Evolutionary conservation across 2,797 vertebrate species (phyloP).

Genomic region (Mycteria americana): DNA sequence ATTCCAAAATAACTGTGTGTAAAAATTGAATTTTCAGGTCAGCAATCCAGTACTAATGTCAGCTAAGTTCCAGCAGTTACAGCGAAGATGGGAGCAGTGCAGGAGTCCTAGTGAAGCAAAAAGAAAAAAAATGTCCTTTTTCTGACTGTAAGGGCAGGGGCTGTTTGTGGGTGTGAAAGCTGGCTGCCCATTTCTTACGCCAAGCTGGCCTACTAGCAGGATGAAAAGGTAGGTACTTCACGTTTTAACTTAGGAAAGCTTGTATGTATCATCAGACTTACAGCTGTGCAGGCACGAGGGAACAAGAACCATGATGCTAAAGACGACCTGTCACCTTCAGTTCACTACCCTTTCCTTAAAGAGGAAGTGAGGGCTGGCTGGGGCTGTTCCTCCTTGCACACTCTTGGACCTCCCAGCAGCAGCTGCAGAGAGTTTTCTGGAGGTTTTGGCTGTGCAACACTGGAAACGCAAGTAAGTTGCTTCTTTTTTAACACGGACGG

Average conservation of each 20-base stretch:
- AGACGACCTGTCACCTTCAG: accelerated
- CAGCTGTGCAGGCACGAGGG: background rate
- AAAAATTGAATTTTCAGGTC: background rate
- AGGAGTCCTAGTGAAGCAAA: background rate
- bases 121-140: no score
- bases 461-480: background rate
- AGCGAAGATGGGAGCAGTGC: background rate
- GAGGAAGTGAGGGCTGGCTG: background rate
- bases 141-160: background rate
- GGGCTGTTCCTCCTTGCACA: background rate
- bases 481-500: background rate
- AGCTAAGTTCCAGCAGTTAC: accelerated
- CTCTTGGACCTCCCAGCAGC: background rate
- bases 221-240: background rate
- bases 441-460: background rate
- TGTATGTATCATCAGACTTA: accelerated
- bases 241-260: accelerated
- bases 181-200: accelerated
- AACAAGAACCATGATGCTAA: background rate
- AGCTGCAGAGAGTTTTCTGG: background rate
- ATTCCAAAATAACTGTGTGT: background rate
- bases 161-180: background rate
- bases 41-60: accelerated
- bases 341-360: background rate
- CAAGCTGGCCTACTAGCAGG: background rate